Evolutionary conservation across 2,113 vertebrate species (phyloP), one percentile per base, ranked within the genome.

Genomic region (Paracanthobrama guichenoti): DNA sequence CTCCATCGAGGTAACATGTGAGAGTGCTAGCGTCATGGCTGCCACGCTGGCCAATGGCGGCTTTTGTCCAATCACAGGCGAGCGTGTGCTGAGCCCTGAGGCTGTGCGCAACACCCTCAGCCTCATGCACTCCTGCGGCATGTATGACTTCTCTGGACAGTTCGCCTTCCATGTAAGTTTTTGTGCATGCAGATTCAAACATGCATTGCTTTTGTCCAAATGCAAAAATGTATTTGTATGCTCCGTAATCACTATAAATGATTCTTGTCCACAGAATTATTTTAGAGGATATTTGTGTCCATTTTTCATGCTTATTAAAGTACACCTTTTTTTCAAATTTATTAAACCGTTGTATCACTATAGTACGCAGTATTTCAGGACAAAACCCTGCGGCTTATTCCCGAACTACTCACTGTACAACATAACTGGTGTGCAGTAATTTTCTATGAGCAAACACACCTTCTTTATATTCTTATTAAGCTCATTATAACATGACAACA

Each of bases 121-220:
- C 82, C 94, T 99, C 90, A 99, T 99, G 98, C 98, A 99, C 90
- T 99, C 98, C 89, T 99, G 98, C 83, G 98, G 98, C 94, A 99
- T 99, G 98, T 99, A 99, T 86, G 98, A 99, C 92, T 99, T 99
- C 79, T 99, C 97, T 0, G 98, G 98, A 60, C 98, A 99, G 92
- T 99, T 99, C 90, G 98, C 98, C 69, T 99, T 99, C 92, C 98
- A 99, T 55, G 98, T 99, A 72, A 93, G 94, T 93, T 39, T 50
- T n/a, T 62, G 11, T 26, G 12, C 13, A 22, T 62, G 20, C 62
- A 62, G 26, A 31, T 18, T 72, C 66, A 57, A 26, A 7, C 50
- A 24, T 14, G 18, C 11, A 16, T 39, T 39, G 39, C 39, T 39
- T 39, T 39, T 39, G 39, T 39, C 24, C n/a, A 62, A 62, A 62